phyloP scores from a whole-genome alignment of 2,888 invertebrate species.

The Minunthozetes semirufus region DNA sequence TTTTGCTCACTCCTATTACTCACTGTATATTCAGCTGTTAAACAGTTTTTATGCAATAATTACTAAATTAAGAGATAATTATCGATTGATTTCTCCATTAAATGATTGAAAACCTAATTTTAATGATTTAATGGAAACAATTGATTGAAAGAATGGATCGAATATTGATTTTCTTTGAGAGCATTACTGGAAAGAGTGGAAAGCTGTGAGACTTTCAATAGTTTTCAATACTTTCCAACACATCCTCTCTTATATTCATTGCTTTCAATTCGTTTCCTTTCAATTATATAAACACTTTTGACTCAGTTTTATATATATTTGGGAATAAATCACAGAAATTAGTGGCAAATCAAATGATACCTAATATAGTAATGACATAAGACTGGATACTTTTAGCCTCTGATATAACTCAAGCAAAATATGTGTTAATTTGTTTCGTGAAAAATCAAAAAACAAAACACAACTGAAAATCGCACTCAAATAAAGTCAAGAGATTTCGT shows the following conservation, averaged over 20 bases:
- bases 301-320: neutral
- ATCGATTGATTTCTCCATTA: neutral
- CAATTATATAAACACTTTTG: neutral
- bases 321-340: neutral
- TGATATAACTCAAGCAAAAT: neutral
- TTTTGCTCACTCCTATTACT: no score
- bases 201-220: neutral
- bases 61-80: neutral
- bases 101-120: neutral
- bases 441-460: neutral
- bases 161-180: constrained; percentile 3
- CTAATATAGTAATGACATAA: constrained; percentile 27
- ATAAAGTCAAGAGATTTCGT: no score
- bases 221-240: no score
- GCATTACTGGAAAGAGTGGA: neutral
- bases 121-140: neutral
- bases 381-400: neutral
- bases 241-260: constrained; percentile 2
- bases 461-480: neutral
- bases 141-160: neutral
- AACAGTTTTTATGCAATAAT: no score
- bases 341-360: neutral
- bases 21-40: no score
- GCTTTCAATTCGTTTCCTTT: constrained; percentile 1
- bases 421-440: neutral